Evolutionary conservation across 2,888 invertebrate species (phyloP), one percentile per base, ranked within the genome.

Genomic region (Ctenicera cuprea): DNA sequence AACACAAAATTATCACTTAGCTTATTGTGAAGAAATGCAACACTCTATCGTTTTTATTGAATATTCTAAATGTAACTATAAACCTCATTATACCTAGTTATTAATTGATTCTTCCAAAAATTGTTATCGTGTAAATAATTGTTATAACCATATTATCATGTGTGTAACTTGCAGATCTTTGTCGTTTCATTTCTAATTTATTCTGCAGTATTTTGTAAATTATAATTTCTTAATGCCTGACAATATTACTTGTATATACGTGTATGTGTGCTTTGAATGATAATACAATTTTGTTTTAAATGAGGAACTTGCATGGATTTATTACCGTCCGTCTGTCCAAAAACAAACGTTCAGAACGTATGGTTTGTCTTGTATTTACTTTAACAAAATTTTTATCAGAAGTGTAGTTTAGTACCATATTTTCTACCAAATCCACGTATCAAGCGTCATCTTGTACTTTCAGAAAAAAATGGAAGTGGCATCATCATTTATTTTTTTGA

Each of bases 71-170:
- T 68, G 73, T 73, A 68, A 63, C 50, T 57, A 57, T 73, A 57
- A 52, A 73, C 18, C 62, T 54, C n/a, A n/a, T n/a, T 62, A 67
- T 38, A 72, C 16, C 26, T 67, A 54, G 41, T 26, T 67, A 33
- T 62, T 50, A 72, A 65, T 41, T 50, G 45, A 73, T 59, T 73
- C 73, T 73, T 73, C 73, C 73, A 73, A 59, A 63, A 57, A 64
- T 68, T 69, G 69, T 73, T 68, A 68, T 45, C 57, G 52, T 73
- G 73, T 73, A 73, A 63, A 73, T 68, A 73, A 52, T 73, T 73
- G 73, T 73, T 73, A 69, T 63, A 48, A 64, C 20, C 45, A 22
- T 68, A 38, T 48, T 41, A 33, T 9, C 43, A 16, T 22, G 20
- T 66, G 33, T 61, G 22, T 61, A 59, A 61, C 57, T 48, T 43